A percentile compares a stretch with the other conserved stretches of the same genome.
Conservation (phyloP, 2,888 invertebrate genomes). For the Chrysodeixis includens region DNA sequence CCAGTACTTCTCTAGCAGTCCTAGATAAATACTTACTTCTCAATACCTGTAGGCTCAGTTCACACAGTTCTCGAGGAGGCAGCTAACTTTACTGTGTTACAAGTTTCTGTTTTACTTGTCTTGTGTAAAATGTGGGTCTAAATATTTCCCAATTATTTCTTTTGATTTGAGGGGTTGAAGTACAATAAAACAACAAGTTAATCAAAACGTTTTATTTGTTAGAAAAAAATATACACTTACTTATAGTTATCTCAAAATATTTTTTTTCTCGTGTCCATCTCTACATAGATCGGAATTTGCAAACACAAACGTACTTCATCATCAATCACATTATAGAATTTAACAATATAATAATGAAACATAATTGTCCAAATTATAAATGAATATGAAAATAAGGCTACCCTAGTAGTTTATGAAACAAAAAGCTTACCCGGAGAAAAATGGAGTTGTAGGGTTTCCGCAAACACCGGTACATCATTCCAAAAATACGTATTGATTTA, state of each 20-base stretch:
- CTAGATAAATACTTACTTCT: too few relatives aligned
- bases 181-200: slow-evolving; percentile 42
- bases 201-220: slow-evolving; percentile 70
- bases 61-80: too few relatives aligned
- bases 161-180: not conserved
- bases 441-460: slow-evolving; percentile 20
- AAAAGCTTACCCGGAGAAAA: slow-evolving; percentile 12
- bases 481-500: slow-evolving; percentile 36
- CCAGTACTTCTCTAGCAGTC: too few relatives aligned
- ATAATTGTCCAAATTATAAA: slow-evolving; percentile 11
- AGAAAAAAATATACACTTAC: slow-evolving; percentile 82
- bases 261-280: slow-evolving; percentile 67
- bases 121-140: too few relatives aligned
- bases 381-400: slow-evolving; percentile 15
- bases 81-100: too few relatives aligned
- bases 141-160: not conserved
- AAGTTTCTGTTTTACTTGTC: too few relatives aligned
- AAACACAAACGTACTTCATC: slow-evolving; percentile 43
- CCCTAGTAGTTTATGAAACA: slow-evolving; percentile 5
- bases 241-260: slow-evolving; percentile 78
- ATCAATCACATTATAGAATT: too few relatives aligned
- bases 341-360: slow-evolving; percentile 15
- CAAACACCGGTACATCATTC: slow-evolving; percentile 31
- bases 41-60: too few relatives aligned
- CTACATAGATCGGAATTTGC: slow-evolving; percentile 77